Evolutionary conservation across 2,797 vertebrate genomes (phyloP), one percentile per base, ranked within the genome.

Genomic region (Malacoctenus gilli): DNA sequence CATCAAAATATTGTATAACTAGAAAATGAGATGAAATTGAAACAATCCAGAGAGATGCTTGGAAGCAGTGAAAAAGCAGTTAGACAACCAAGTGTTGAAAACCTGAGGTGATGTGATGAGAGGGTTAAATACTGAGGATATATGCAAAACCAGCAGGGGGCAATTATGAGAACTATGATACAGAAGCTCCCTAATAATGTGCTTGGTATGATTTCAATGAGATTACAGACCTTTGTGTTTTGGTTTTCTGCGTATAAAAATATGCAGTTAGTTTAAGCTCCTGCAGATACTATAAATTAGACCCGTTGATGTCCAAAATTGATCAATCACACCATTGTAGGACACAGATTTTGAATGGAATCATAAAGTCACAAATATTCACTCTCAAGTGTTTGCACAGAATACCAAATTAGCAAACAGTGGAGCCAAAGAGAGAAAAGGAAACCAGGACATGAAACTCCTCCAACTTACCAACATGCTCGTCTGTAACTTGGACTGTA

Each of bases 381-480:
- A n/a, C n/a, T n/a, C n/a, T n/a, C n/a, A n/a, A n/a, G n/a, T n/a
- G n/a, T n/a, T n/a, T n/a, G n/a, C n/a, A n/a, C n/a, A n/a, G n/a
- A n/a, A n/a, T n/a, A n/a, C n/a, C 25, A 28, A 28, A 4, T 5
- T 6, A 28, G 9, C 25, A 28, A 28, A 28, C 25, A 5, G 9
- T 5, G 5, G 3, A 39, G n/a, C 2, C 4, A 16, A 20, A 7
- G 34, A 12, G 5, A 32, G n/a, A 23, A 15, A 38, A 30, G 18
- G 9, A 9, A 28, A 40, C 2, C 9, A 10, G 16, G 6, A 4
- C 2, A 25, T 41, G 13, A 35, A 35, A 28, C 9, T 28, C 25
- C 32, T 38, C 5, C 2, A 35, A 91, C 94, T 42, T 85, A 98
- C 97, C 96, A 85, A 99, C 96, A 48, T 99, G 97, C 34, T 96